Base-by-base conservation (phyloP, 2,888 invertebrate species). In the Synergus gifuensis region DNA sequence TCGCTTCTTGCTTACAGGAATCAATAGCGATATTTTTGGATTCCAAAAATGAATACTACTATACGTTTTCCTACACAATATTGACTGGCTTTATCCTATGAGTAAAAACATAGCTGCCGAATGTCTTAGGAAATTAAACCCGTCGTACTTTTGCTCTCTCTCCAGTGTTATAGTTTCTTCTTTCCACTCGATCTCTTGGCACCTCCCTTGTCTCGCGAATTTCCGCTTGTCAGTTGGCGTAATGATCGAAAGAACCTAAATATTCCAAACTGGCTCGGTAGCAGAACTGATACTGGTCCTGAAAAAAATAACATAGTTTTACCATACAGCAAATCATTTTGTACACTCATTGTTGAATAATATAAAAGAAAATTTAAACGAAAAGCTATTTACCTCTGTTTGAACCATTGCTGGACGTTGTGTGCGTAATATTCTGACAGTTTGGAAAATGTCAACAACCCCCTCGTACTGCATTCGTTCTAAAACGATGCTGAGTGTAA, bases 211-310 rank as follows among this genome's bases (percentile, higher is more conserved):
- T 87, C 86, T 92, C 91, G 84, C 91, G 91, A 78, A 87, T 86
- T 85, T 92, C 91, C 90, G 91, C 88, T 89, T 92, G 91, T 96
- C 95, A 97, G 94, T 96, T 97, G 92, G 97, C 95, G 93, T 98
- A 98, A 93, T 99, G 98, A 94, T 99, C 98, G 93, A 99, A 99
- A 40, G 98, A 98, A 88, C 98, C 98, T 92, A 99, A 95, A 94
- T 99, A 99, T 93, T 99, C 99, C 92, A 99, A 94, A 88, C 99
- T 98, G 82, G 99, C 99, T 89, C 98, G 96, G 94, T 99, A 99
- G 94, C 99, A 99, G 94, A 99, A 99, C 93, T 99, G 98, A 93
- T 99, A 99, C 93, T 99, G 99, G 94, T 99, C 99, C 98, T 98
- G 93, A 46, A 93, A 92, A 93, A 54, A 16, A 54, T 40, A 28